phyloP scores from a whole-genome alignment of 1,140 invertebrate genomes.

The Thrips palmi region DNA sequence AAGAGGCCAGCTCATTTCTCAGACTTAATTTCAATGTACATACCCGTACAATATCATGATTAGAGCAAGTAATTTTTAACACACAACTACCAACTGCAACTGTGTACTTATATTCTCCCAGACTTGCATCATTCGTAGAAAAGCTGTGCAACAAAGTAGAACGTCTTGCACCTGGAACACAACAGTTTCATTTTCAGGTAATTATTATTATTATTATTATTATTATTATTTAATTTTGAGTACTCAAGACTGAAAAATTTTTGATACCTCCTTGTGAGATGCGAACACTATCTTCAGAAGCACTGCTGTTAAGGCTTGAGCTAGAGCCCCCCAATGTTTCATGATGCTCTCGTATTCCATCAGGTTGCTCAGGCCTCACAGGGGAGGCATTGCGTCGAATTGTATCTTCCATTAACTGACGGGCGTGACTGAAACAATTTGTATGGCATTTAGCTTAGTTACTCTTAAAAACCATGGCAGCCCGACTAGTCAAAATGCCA shows the following conservation, averaged over 20 bases:
- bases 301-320: constrained; percentile 49
- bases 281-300: constrained; percentile 44
- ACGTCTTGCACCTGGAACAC: constrained; percentile 11
- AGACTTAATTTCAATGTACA: constrained; percentile 17
- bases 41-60: constrained; percentile 66
- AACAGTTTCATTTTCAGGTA: constrained; percentile 19
- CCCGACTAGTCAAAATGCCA: too few relatives aligned
- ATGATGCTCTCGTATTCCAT: constrained; percentile 26
- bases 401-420: constrained; percentile 79
- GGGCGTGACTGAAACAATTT: constrained; percentile 55
- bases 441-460: too few relatives aligned
- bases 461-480: too few relatives aligned
- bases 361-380: constrained; percentile 40
- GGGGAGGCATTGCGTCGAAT: constrained; percentile 82
- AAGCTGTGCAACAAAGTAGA: constrained; percentile 49
- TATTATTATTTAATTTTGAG: constrained; percentile 20
- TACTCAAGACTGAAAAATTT: constrained; percentile 16
- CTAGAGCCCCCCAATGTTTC: constrained; percentile 41
- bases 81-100: constrained; percentile 60
- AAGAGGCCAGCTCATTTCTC: constrained; percentile 3
- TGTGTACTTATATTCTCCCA: constrained; percentile 73
- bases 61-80: constrained; percentile 65
- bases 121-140: constrained; percentile 61
- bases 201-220: constrained; percentile 14
- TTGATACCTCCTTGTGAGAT: constrained; percentile 13